These are phyloP conservation scores for Stomorhina lunata DNA, from an alignment of 2,888 invertebrate species.

Conservation along the genomic window DNA sequence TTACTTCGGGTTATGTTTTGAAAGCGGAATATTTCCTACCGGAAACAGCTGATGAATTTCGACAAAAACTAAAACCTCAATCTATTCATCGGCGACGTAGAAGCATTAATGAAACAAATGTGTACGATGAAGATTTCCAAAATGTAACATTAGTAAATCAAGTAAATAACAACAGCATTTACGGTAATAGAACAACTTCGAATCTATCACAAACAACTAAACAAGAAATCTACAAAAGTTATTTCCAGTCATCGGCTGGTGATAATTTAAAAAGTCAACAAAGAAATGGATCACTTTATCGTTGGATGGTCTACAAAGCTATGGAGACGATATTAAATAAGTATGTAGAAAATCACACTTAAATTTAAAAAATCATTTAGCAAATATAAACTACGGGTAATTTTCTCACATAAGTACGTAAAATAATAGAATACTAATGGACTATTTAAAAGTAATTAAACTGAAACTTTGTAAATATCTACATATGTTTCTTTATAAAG, in stretches of 20 bases:
- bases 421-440: no score
- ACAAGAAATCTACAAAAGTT: not conserved
- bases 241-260: not conserved
- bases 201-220: not conserved
- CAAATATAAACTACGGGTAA: no score
- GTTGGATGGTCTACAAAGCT: slow-evolving; percentile 76
- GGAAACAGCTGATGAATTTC: slow-evolving; percentile 72
- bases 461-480: no score
- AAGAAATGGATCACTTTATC: slow-evolving; percentile 70
- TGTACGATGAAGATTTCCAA: not conserved
- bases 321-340: slow-evolving; percentile 73
- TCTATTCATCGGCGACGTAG: slow-evolving; percentile 70
- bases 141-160: not conserved
- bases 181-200: not conserved
- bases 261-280: slow-evolving; percentile 53
- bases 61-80: slow-evolving; percentile 73
- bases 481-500: no score
- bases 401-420: no score
- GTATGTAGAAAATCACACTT: slow-evolving; percentile 58
- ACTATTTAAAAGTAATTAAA: no score
- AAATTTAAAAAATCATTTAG: not conserved
- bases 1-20: slow-evolving; percentile 74
- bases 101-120: slow-evolving; percentile 42
- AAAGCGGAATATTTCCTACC: slow-evolving; percentile 75
- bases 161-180: not conserved